phyloP scores from a whole-genome alignment of 1,140 invertebrate species.

The Drosophila ironensis region DNA sequence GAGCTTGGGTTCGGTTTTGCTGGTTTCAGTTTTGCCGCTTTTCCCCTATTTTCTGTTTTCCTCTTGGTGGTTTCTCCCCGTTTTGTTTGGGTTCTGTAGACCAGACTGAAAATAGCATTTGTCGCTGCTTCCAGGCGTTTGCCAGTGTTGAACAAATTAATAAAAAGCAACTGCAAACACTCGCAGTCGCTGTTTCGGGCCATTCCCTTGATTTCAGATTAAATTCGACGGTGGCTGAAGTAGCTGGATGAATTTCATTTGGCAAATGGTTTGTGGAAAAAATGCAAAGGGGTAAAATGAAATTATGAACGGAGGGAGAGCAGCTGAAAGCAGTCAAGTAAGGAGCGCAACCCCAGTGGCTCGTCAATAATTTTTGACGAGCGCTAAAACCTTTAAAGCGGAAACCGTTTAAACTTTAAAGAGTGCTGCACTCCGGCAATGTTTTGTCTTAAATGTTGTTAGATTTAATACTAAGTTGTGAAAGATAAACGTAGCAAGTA shows the following conservation, averaged over 20 bases:
- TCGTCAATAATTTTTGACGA: background rate
- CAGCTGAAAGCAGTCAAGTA: background rate
- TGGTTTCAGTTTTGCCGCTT: too few species aligned
- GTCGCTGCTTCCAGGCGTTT: conserved; percentile 33
- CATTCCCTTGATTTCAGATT: conserved; percentile 9
- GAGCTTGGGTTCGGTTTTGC: conserved; percentile 41
- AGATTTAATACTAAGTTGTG: too few species aligned
- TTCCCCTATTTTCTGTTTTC: background rate
- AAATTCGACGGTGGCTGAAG: background rate
- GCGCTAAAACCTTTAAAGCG: background rate
- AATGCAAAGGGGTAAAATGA: conserved; percentile 7
- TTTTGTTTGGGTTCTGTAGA: conserved; percentile 27
- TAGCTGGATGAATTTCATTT: conserved; percentile 24
- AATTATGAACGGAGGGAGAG: conserved; percentile 7
- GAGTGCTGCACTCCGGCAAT: too few species aligned
- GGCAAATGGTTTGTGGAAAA: conserved; percentile 22
- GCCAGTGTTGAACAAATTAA: conserved; percentile 43
- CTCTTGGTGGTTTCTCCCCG: conserved; percentile 7
- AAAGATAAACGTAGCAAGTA: too few species aligned
- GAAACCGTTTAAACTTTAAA: too few species aligned
- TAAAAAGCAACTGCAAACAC: conserved; percentile 38
- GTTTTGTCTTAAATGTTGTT: background rate
- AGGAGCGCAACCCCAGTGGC: background rate
- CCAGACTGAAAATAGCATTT: conserved; percentile 39
- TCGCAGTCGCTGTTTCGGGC: background rate